Evolutionary conservation across 2,888 invertebrate species (phyloP), one percentile per base, ranked within the genome.

Genomic region (Melinaea marsaeus): DNA sequence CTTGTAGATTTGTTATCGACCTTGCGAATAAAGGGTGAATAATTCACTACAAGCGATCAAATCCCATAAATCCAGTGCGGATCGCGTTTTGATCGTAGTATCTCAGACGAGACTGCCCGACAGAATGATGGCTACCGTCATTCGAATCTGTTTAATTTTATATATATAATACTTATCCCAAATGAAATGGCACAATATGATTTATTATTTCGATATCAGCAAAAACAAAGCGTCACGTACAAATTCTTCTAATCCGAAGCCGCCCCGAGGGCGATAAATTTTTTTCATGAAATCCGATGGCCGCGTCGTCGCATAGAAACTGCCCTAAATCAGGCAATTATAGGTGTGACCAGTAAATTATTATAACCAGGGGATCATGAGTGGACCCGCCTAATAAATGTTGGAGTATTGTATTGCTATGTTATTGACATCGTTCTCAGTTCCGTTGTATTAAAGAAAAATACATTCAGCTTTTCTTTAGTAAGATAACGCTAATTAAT

Each of bases 301-400:
- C 80, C 77, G 75, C 78, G 77, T 76, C 76, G 76, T 70, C 84
- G 90, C 89, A 90, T 90, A 85, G 86, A 89, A 90, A 90, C 86
- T 78, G 86, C 87, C 76, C 79, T 84, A 85, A 90, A 90, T 84
- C 82, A 90, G 90, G 87, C 90, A 87, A 89, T 90, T 88, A 88
- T 86, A 86, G 88, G 87, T 85, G 88, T 79, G 81, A 79, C 81
- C 81, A 85, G 88, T 84, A 84, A 84, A 84, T 70, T 86, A 86
- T 85, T 83, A 84, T 85, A 85, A 85, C 81, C 78, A 77, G 78
- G 84, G 86, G 87, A 85, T 86, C 86, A 85, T 71, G 74, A 78
- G 73, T 75, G 71, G 71, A 70, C 69, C 42, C 67, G 60, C 55
- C 57, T 61, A 57, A 64, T 57, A 64, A 61, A 35, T 51, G 48